phyloP scores from a whole-genome alignment of 2,113 vertebrate species.

The Sialia sialis region DNA sequence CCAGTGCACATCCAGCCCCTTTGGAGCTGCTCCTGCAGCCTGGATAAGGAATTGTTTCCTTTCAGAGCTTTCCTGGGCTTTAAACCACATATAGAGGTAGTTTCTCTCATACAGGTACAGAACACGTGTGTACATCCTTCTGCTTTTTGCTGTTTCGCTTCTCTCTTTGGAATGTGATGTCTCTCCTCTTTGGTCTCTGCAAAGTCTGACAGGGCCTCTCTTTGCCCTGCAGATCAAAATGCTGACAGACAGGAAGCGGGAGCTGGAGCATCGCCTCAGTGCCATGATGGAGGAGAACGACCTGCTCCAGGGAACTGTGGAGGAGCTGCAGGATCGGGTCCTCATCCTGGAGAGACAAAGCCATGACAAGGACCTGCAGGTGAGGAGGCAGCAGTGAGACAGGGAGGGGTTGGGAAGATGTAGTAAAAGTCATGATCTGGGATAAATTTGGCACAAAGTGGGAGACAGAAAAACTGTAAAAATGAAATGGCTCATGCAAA shows the following conservation, averaged over 20 bases:
- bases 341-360: constrained; percentile 87
- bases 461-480: not conserved
- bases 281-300: constrained; percentile 90
- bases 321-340: constrained; percentile 88
- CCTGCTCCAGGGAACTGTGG: constrained; percentile 87
- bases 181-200: not conserved
- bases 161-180: not conserved
- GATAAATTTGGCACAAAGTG: not conserved
- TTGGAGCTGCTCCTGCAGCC: not conserved
- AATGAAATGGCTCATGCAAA: not conserved
- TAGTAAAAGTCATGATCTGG: not conserved
- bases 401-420: not conserved
- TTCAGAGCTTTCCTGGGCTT: not conserved
- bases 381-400: constrained; percentile 31
- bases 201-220: not conserved
- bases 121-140: not conserved
- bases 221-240: constrained; percentile 86
- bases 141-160: not conserved
- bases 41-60: not conserved
- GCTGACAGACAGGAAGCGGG: constrained; percentile 91
- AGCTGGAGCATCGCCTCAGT: constrained; percentile 87
- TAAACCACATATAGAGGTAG: not conserved
- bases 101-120: not conserved
- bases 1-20: constrained; percentile 39
- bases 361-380: constrained; percentile 92